phyloP scores from a whole-genome alignment of 2,888 invertebrate genomes.

The Eumerus sabulonum region DNA sequence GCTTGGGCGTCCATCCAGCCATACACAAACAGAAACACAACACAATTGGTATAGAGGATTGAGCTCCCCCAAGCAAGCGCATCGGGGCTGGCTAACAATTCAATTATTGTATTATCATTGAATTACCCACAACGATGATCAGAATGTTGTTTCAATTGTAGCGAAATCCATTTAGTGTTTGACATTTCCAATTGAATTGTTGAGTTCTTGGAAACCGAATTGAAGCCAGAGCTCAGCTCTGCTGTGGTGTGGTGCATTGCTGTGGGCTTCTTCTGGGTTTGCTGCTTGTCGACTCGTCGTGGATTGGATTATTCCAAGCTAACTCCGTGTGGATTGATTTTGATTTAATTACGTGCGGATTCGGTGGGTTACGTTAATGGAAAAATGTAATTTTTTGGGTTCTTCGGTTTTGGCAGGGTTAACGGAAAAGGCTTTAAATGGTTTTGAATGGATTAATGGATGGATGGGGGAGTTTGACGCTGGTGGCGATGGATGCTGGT shows the following conservation, averaged over 20 bases:
- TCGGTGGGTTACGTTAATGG: slow-evolving; percentile 33
- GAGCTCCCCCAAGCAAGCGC: not conserved
- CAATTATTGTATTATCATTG: slow-evolving; percentile 40
- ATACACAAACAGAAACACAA: not conserved
- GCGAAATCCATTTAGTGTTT: slow-evolving; percentile 38
- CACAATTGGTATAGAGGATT: not conserved
- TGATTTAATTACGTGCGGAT: slow-evolving; percentile 34
- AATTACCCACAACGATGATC: slow-evolving; percentile 31
- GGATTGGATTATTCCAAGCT: slow-evolving; percentile 37
- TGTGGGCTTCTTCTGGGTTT: slow-evolving; percentile 21
- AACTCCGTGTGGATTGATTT: slow-evolving; percentile 39
- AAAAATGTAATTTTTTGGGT: slow-evolving; percentile 26
- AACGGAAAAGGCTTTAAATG: not conserved
- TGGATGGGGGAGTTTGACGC: not conserved
- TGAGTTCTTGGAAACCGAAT: not conserved
- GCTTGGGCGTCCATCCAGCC: not conserved
- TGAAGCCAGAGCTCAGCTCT: slow-evolving; percentile 12
- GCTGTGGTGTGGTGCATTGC: slow-evolving; percentile 4
- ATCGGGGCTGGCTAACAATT: slow-evolving; percentile 29
- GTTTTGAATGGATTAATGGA: slow-evolving; percentile 12
- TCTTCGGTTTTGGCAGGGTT: not conserved
- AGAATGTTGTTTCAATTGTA: slow-evolving; percentile 39
- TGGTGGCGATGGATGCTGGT: too few species aligned
- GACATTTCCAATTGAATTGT: slow-evolving; percentile 24
- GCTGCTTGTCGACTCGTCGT: not conserved